Evolutionary conservation across 2,888 invertebrate species (phyloP).

Genomic region (Strigamia transsilvanica): DNA sequence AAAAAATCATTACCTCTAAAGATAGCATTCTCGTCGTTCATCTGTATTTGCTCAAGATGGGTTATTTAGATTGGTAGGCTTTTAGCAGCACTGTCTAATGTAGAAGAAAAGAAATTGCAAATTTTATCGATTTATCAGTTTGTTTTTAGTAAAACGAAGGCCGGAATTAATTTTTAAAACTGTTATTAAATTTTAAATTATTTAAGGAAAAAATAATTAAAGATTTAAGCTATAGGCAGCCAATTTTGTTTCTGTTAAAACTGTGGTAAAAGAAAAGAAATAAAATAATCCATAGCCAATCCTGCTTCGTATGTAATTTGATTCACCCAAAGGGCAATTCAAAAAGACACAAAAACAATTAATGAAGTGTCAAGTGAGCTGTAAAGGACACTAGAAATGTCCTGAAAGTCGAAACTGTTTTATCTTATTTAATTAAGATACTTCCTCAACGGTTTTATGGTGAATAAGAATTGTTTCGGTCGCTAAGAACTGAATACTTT

Average conservation of each 20-base stretch:
- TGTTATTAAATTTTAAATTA: too few relatives aligned
- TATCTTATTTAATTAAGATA: background rate
- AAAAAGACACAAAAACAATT: constrained; percentile 16
- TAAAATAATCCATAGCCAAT: background rate
- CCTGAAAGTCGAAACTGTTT: background rate
- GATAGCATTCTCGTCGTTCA: too few relatives aligned
- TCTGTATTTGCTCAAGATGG: too few relatives aligned
- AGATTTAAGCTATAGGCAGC: background rate
- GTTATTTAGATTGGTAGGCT: too few relatives aligned
- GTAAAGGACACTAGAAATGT: constrained; percentile 15
- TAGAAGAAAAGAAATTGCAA: too few relatives aligned
- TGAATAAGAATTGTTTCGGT: background rate
- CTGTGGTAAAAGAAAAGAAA: background rate
- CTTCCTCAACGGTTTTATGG: background rate
- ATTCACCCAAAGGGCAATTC: constrained; percentile 13
- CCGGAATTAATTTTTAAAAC: background rate
- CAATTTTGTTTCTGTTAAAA: background rate
- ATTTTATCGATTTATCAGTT: background rate
- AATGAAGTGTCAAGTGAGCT: constrained; percentile 21
- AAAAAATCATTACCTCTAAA: too few relatives aligned
- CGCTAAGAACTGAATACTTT: background rate
- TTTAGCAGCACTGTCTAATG: too few relatives aligned
- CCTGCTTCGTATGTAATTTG: background rate
- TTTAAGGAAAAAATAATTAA: background rate
- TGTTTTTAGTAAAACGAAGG: background rate